Evolutionary conservation across 1,140 invertebrate genomes (phyloP).

Genomic region (Ceratosolen solmsi): DNA sequence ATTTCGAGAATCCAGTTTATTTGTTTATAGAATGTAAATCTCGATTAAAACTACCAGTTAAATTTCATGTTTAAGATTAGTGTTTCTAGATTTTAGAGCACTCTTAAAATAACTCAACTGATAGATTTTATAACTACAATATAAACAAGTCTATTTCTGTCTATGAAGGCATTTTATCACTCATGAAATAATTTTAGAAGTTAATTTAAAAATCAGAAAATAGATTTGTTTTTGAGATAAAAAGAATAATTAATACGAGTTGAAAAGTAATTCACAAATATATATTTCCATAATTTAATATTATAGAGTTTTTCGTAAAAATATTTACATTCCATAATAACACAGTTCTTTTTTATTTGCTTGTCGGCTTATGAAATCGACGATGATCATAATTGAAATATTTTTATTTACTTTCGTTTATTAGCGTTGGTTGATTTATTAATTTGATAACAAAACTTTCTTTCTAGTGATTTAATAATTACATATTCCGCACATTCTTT

Average conservation of each 20-base stretch:
- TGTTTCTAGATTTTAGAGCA: slow-evolving; percentile 31
- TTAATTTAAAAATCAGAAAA: background rate
- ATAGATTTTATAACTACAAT: slow-evolving; percentile 32
- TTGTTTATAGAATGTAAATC: background rate
- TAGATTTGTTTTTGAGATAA: background rate
- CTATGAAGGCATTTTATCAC: slow-evolving; percentile 17
- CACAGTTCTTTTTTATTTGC: background rate
- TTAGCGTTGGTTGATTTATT: background rate
- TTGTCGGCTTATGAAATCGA: background rate
- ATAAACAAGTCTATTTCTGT: slow-evolving; percentile 34
- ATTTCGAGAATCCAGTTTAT: background rate
- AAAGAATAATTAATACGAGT: background rate
- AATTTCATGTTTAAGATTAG: background rate
- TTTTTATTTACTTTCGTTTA: background rate
- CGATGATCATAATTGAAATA: background rate
- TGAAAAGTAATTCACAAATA: background rate
- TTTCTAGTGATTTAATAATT: background rate
- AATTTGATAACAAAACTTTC: background rate
- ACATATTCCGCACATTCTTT: no score
- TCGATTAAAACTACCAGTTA: slow-evolving; percentile 37
- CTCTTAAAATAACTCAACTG: slow-evolving; percentile 27
- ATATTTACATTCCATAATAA: background rate
- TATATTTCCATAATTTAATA: background rate
- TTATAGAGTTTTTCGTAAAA: background rate
- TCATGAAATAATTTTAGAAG: slow-evolving; percentile 4